Percentiles rank a stretch among this genome's conserved stretches.
phyloP scores from a whole-genome alignment of 2,113 vertebrate genomes.

The Balaeniceps rex region DNA sequence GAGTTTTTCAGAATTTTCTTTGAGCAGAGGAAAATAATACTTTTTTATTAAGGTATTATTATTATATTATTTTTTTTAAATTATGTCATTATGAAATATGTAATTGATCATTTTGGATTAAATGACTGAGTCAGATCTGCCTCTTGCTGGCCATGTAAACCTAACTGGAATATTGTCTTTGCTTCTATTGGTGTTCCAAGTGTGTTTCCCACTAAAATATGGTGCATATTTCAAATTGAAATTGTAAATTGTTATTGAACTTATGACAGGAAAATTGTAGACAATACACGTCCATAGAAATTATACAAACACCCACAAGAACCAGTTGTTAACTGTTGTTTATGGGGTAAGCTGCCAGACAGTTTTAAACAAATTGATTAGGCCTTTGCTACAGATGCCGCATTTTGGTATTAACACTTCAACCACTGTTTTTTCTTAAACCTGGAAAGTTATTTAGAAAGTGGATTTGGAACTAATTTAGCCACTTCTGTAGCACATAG shows the following conservation, averaged over 20 bases:
- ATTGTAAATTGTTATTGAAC: not conserved
- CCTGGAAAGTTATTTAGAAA: not conserved
- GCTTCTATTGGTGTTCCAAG: not conserved
- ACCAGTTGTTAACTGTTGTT: not conserved
- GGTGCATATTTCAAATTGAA: not conserved
- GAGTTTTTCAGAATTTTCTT: not conserved
- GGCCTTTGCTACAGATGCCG: not conserved
- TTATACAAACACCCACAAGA: not conserved
- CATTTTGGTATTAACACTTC: not conserved
- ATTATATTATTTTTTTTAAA: not conserved
- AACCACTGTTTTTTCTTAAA: not conserved
- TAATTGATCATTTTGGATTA: not conserved
- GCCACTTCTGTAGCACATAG: not conserved
- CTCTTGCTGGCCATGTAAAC: not conserved
- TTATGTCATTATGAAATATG: not conserved
- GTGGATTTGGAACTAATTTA: not conserved
- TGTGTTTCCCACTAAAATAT: not conserved
- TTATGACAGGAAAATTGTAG: not conserved
- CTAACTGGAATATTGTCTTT: not conserved
- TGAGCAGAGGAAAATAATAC: not conserved
- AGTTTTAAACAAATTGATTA: not conserved
- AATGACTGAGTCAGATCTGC: not conserved
- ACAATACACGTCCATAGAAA: not conserved
- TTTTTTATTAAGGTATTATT: not conserved
- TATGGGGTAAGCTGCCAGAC: not conserved